Evolutionary conservation across 2,888 invertebrate species (phyloP).

Genomic region (Melieria picta): DNA sequence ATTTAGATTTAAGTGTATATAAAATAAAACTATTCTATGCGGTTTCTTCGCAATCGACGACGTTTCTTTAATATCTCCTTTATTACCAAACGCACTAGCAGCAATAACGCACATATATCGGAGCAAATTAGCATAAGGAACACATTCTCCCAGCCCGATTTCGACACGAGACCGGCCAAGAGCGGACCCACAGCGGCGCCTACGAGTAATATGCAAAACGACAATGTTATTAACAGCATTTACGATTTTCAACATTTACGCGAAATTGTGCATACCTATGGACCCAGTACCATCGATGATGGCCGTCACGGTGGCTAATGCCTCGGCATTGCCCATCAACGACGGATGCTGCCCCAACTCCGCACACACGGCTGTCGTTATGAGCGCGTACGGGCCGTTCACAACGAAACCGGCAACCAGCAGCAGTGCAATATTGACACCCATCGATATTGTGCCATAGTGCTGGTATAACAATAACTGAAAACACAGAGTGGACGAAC

Average conservation of each 20-base stretch:
- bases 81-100: constrained; percentile 70
- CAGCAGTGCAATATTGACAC: constrained; percentile 75
- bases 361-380: constrained; percentile 95
- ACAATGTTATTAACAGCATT: not conserved
- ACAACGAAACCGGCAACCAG: constrained; percentile 83
- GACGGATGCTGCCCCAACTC: constrained; percentile 89
- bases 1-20: too few species aligned
- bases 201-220: constrained; percentile 30
- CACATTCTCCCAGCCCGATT: constrained; percentile 82
- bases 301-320: constrained; percentile 95
- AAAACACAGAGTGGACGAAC: constrained; percentile 48
- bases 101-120: constrained; percentile 79
- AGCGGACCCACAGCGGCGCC: constrained; percentile 95
- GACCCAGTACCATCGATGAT: constrained; percentile 95
- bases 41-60: constrained; percentile 55
- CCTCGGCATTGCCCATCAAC: constrained; percentile 85
- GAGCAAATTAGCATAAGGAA: constrained; percentile 91
- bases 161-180: constrained; percentile 83
- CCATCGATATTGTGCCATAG: constrained; percentile 73
- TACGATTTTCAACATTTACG: not conserved
- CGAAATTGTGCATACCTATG: constrained; percentile 51
- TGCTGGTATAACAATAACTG: constrained; percentile 84
- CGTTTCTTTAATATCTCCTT: constrained; percentile 64
- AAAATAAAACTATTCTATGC: constrained; percentile 53
- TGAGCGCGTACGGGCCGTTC: constrained; percentile 95